Evolutionary conservation across 2,113 vertebrate species (phyloP).

Genomic region (Odocoileus hemionus): DNA sequence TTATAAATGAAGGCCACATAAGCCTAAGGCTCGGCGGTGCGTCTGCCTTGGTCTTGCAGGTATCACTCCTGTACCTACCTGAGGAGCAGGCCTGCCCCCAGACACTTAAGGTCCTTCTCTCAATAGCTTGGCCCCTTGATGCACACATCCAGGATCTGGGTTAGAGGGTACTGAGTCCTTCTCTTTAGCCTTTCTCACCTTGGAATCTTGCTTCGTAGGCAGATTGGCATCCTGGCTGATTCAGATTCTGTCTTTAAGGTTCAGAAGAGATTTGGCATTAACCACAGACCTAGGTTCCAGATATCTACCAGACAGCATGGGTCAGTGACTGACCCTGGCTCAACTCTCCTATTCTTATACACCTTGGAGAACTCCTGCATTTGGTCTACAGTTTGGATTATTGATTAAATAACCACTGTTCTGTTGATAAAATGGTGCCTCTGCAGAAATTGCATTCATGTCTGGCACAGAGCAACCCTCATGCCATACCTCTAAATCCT

Average conservation of each 20-base stretch:
- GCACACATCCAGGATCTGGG: not conserved
- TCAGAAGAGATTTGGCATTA: not conserved
- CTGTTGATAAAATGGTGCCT: not conserved
- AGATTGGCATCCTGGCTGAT: not conserved
- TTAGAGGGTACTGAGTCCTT: not conserved
- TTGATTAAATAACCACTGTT: not conserved
- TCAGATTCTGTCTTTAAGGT: not conserved
- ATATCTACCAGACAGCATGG: not conserved
- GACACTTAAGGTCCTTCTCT: not conserved
- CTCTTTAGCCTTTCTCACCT: not conserved
- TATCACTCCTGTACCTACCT: not conserved
- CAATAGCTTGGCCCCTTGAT: not conserved
- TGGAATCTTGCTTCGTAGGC: not conserved
- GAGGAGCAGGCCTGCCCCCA: not conserved
- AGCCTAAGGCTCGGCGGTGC: not conserved
- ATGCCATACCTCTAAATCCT: too few species aligned
- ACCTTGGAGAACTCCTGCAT: not conserved
- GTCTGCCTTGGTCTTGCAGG: not conserved
- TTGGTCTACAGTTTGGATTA: fast-evolving
- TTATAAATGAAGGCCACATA: not conserved
- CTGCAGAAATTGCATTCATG: not conserved
- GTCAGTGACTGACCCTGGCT: not conserved
- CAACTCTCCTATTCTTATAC: not conserved
- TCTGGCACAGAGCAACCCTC: not conserved
- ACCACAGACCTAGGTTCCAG: fast-evolving